Base-by-base conservation (phyloP, 2,113 vertebrate species). In the Pelmatolapia mariae region DNA sequence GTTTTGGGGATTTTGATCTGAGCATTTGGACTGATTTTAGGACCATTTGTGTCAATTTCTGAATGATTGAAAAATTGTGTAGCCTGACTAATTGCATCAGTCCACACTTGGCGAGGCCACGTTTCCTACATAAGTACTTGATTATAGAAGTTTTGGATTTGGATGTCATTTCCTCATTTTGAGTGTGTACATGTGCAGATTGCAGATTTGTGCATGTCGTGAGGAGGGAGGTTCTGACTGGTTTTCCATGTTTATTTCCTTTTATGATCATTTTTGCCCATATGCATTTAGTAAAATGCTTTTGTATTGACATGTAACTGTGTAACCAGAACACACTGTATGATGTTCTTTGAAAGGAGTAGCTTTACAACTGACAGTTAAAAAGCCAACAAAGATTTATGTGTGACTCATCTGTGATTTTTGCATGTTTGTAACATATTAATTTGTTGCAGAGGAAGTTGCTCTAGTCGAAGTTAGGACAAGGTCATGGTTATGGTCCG, bases 81-180 rank as follows among this genome's bases (percentile, higher is more conserved):
- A 86, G 90, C 89, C 80, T 76, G 83, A 87, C 88, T 89, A 93
- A 92, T 91, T 91, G 89, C 86, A 92, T 92, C 86, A 88, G 82
- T 87, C 63, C 71, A 82, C 86, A 86, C 85, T 89, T 91, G 90
- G 90, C 89, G 22, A 8, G 29, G 79, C 10, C 59, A 68, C 80
- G 52, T 76, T 80, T 80, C 63, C 71, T 76, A 33, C 87, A 91
- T 80, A 63, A 80, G 85, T 84, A 88, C 56, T 89, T 91, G 82
- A 91, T 92, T 88, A 86, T 90, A 79, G 85, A 80, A 79, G 83
- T 89, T 91, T 87, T 59, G 63, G 63, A 68, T 68, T 76, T 66
- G 81, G 81, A 87, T 87, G 81, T 56, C 47, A 73, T 57, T 83
- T 89, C 43, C 73, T 83, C 82, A 36, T 83, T 83, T 19, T 86